Evolutionary conservation across 2,113 vertebrate species (phyloP), one percentile per base, ranked within the genome.

Genomic region (Spermophilus dauricus): DNA sequence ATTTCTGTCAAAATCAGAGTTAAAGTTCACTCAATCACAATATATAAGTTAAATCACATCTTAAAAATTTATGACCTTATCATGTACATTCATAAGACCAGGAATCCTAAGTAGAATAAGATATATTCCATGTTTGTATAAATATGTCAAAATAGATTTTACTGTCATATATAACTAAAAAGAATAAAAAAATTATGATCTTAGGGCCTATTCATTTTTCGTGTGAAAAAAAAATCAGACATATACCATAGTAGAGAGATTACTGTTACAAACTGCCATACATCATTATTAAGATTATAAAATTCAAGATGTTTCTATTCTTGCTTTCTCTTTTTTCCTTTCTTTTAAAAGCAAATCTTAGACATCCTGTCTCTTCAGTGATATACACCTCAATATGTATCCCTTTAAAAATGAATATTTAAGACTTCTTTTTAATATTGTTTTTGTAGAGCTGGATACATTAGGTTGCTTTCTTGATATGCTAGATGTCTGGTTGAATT

Each of bases 271-370:
- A 63, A 78, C 5, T 89, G 11, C 8, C 58, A 83, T 28, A 5
- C 24, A 78, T 67, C 7, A 30, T 9, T 8, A 67, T 39, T 45
- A 69, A 45, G 65, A 92, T 87, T 30, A 92, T 45, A 95, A 91
- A 94, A 53, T 67, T 80, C 26, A 85, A 77, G 32, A 86, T 76
- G 18, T 39, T 85, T 48, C 10, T 83, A 65, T 81, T 88, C 45
- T 89, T 95, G 42, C 1, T 75, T 76, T 87, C 39, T 88, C 32
- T 89, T 24, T 48, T 58, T 86, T n/a, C 45, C 22, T 76, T 85
- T 83, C 53, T 88, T 94, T 85, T 84, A 80, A 89, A 92, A 96
- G 45, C 12, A 94, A 92, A 72, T 87, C 37, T 94, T 80, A 87
- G 11, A 73, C 24, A 75, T 67, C 11, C 13, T 80, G 8, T 83